These are phyloP conservation scores for Monochamus saltuarius DNA, from an alignment of 1,140 invertebrate species.

Conservation along the genomic window DNA sequence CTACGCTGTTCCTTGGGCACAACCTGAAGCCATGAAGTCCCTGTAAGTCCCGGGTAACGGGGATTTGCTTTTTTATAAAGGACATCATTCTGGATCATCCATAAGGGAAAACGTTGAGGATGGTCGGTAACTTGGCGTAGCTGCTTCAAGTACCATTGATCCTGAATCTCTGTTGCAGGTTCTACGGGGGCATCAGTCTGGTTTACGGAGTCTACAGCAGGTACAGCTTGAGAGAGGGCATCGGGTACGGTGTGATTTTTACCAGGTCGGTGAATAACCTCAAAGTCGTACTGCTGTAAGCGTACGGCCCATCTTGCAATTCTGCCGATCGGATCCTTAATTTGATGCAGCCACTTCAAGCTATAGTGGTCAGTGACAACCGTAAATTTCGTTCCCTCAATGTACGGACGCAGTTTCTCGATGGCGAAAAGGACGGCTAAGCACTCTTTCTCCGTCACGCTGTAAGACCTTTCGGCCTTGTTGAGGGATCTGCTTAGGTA, in stretches of 20 bases:
- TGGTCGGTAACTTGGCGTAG: neutral
- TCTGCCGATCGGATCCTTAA: constrained; percentile 48
- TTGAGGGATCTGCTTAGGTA: constrained; percentile 44
- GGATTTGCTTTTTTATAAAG: neutral
- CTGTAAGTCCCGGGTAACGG: neutral
- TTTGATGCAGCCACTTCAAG: constrained; percentile 51
- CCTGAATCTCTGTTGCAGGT: neutral
- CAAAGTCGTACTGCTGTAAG: constrained; percentile 50
- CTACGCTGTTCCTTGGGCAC: constrained; percentile 25
- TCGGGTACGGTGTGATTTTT: constrained; percentile 40
- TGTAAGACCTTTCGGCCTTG: constrained; percentile 45
- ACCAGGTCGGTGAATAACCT: constrained; percentile 46
- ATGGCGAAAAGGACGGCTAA: constrained; percentile 47
- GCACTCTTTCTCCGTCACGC: constrained; percentile 37
- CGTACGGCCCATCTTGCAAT: constrained; percentile 50
- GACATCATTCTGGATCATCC: constrained; percentile 6
- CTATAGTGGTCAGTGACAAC: constrained; percentile 52
- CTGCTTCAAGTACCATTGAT: constrained; percentile 15
- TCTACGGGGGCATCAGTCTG: neutral
- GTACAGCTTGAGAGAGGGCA: constrained; percentile 19
- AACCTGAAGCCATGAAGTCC: constrained; percentile 39
- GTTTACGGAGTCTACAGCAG: neutral
- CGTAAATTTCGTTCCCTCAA: constrained; percentile 4
- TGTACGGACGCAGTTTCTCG: constrained; percentile 12
- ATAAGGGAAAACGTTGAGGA: constrained; percentile 19